phyloP scores from a whole-genome alignment of 2,888 invertebrate species.

The Ormyrus pomaceus region DNA sequence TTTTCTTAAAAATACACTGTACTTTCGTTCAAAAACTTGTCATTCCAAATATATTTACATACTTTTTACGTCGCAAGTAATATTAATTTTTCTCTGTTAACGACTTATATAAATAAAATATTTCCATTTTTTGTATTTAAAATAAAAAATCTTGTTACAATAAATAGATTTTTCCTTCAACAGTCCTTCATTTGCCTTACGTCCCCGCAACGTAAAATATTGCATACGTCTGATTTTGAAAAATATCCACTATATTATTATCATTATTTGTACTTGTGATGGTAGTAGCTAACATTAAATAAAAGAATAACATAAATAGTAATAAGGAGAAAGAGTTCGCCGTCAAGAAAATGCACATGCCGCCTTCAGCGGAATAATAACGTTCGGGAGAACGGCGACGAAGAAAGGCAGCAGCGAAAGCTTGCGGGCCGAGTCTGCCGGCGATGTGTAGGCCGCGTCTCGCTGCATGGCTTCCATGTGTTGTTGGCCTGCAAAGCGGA shows the following conservation, averaged over 20 bases:
- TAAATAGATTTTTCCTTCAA: conserved; percentile 24
- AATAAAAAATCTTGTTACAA: conserved; percentile 51
- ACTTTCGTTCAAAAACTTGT: too few species aligned
- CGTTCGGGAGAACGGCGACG: not conserved
- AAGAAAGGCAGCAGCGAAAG: conserved; percentile 7
- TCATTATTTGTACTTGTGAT: not conserved
- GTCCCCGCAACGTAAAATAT: not conserved
- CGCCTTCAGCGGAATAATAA: conserved; percentile 11
- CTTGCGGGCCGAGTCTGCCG: conserved; percentile 64
- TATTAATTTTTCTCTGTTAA: conserved; percentile 24
- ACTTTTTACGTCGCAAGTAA: not conserved
- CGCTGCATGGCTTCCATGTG: conserved; percentile 83
- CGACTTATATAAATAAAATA: conserved; percentile 34
- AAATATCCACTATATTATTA: not conserved
- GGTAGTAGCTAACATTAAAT: not conserved
- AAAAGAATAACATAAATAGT: not conserved
- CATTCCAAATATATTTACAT: too few species aligned
- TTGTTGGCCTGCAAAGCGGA: conserved; percentile 63
- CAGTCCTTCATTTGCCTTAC: not conserved
- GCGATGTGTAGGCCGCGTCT: conserved; percentile 74
- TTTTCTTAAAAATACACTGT: too few species aligned
- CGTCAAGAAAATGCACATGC: conserved; percentile 41
- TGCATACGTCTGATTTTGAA: not conserved
- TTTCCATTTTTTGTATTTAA: conserved; percentile 48
- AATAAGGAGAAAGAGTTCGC: not conserved